These are phyloP conservation scores for Sycophila texana DNA, from an alignment of 2,888 invertebrate genomes.

Conservation along the genomic window DNA sequence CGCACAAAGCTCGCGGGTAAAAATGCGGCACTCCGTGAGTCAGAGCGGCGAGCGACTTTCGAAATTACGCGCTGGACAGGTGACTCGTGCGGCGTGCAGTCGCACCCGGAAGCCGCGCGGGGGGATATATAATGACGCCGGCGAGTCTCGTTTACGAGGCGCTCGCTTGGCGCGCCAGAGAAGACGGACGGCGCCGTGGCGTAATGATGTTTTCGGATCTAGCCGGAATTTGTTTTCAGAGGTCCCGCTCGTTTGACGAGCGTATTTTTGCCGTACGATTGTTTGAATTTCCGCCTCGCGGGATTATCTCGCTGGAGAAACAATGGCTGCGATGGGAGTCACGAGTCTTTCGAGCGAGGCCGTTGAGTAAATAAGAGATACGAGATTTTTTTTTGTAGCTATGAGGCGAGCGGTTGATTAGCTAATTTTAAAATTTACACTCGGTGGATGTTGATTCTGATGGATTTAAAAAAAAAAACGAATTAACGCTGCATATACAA, in stretches of 20 bases:
- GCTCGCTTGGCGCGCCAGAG: not conserved
- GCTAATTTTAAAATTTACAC: no score
- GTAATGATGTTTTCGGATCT: not conserved
- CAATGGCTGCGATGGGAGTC: no score
- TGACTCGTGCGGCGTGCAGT: not conserved
- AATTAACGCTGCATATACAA: no score
- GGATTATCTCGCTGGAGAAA: no score
- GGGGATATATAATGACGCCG: slow-evolving; percentile 7
- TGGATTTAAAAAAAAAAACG: no score
- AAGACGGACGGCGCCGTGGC: not conserved
- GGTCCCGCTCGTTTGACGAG: not conserved
- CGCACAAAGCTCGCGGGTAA: no score
- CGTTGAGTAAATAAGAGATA: no score
- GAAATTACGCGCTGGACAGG: slow-evolving; percentile 52
- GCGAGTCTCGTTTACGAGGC: not conserved
- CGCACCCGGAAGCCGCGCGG: slow-evolving; percentile 40
- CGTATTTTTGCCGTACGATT: not conserved
- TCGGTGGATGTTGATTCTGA: no score
- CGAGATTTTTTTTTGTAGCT: no score
- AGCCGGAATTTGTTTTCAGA: not conserved
- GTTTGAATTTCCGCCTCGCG: not conserved
- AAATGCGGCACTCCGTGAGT: slow-evolving; percentile 43
- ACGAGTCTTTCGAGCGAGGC: no score
- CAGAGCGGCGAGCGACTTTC: slow-evolving; percentile 49
- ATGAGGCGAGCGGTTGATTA: no score